Evolutionary conservation across 1,140 invertebrate species (phyloP).

Genomic region (Ceratina japonica): DNA sequence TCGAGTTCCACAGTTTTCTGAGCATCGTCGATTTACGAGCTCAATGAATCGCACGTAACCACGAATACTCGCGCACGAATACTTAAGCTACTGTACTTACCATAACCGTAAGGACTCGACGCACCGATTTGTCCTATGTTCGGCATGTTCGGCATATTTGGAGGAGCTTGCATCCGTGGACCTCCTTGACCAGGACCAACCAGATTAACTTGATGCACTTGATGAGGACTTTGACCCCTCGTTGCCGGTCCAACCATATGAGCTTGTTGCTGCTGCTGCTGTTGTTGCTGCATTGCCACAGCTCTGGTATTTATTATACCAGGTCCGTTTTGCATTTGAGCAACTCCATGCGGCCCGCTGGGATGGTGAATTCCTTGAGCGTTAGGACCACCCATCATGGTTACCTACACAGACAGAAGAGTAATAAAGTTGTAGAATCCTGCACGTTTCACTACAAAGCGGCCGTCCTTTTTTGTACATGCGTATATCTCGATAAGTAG

Average conservation of each 20-base stretch:
- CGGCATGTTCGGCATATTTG: conserved; percentile 75
- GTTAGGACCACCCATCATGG: conserved; percentile 76
- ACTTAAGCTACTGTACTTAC: conserved; percentile 60
- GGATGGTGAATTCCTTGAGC: conserved; percentile 77
- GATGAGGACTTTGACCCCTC: conserved; percentile 76
- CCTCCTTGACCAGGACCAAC: conserved; percentile 78
- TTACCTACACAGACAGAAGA: conserved; percentile 65
- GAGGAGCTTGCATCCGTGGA: conserved; percentile 80
- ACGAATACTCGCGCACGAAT: not conserved
- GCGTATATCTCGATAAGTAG: too few species aligned
- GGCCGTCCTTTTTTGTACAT: not conserved
- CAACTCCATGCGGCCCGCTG: conserved; percentile 73
- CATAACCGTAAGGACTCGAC: conserved; percentile 80
- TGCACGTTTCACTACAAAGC: not conserved
- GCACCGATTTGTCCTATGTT: conserved; percentile 77
- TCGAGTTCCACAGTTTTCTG: too few species aligned
- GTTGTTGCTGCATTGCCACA: conserved; percentile 79
- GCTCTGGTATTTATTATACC: conserved; percentile 81
- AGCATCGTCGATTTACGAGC: not conserved
- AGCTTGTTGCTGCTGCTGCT: conserved; percentile 71
- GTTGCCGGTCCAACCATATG: conserved; percentile 77
- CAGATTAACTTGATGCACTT: conserved; percentile 74
- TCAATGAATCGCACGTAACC: too few species aligned
- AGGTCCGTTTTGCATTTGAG: conserved; percentile 85
- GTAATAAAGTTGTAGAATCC: not conserved